Evolutionary conservation across 2,113 vertebrate genomes (phyloP).

Genomic region (Sphyrna mokarran): DNA sequence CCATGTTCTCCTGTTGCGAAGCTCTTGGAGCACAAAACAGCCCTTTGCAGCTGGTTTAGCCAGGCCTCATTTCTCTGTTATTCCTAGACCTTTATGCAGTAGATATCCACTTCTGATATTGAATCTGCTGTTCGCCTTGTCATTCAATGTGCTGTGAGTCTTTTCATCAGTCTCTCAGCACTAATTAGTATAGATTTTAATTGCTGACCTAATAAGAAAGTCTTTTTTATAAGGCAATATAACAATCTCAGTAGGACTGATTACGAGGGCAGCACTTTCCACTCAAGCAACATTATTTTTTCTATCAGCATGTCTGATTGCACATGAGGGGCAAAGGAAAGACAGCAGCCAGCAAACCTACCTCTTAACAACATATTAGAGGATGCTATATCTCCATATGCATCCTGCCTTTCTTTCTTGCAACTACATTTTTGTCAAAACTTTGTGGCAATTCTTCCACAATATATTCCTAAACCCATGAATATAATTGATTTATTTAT

Average conservation of each 20-base stretch:
- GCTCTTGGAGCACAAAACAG: neutral
- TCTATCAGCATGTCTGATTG: neutral
- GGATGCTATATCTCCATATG: neutral
- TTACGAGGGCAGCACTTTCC: neutral
- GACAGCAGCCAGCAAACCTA: neutral
- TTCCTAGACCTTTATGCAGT: neutral
- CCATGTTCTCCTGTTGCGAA: neutral
- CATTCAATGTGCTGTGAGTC: neutral
- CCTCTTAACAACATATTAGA: neutral
- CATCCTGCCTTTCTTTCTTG: neutral
- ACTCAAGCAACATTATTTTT: neutral
- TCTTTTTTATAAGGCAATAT: neutral
- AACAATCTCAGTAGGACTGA: neutral
- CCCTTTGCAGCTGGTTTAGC: neutral
- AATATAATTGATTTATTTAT: neutral
- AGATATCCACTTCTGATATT: neutral
- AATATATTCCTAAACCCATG: neutral
- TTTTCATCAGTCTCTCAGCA: neutral
- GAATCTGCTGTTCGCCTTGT: neutral
- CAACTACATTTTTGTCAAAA: neutral
- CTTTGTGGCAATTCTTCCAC: neutral
- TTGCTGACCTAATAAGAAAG: constrained; percentile 8
- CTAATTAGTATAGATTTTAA: constrained; percentile 6
- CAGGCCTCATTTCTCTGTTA: neutral
- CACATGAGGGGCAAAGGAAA: neutral